These are phyloP conservation scores for Triplophysa tibetana DNA, from an alignment of 2,113 vertebrate genomes.

Conservation along the genomic window DNA sequence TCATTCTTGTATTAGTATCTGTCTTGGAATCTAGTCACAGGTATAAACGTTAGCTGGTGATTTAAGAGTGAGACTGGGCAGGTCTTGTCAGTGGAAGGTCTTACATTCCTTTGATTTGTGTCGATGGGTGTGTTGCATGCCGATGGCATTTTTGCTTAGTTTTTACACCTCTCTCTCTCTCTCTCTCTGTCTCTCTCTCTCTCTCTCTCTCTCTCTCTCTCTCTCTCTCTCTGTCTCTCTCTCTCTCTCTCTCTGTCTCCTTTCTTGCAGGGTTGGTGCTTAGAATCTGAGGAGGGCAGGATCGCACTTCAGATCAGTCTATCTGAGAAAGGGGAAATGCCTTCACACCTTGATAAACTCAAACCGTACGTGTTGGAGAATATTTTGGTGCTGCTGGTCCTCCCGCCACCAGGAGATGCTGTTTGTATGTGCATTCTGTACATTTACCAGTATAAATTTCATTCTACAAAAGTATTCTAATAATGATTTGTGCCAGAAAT, in stretches of 20 bases:
- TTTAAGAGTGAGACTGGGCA: neutral
- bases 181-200: no score
- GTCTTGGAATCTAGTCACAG: neutral
- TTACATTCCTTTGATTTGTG: neutral
- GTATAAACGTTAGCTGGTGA: neutral
- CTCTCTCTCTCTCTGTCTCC: neutral
- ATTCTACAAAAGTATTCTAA: no score
- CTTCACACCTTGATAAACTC: slow-evolving; percentile 86
- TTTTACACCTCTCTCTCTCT: no score
- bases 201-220: no score
- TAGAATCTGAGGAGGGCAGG: slow-evolving; percentile 72
- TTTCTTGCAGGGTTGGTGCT: slow-evolving; percentile 79
- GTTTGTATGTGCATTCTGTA: slow-evolving; percentile 58
- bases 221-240: neutral
- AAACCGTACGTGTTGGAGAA: slow-evolving; percentile 93
- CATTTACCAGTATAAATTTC: neutral
- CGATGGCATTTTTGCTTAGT: neutral
- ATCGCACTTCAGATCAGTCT: slow-evolving; percentile 89
- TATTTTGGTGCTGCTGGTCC: slow-evolving; percentile 87
- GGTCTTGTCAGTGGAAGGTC: neutral
- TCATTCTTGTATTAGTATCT: neutral
- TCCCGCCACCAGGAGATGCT: slow-evolving; percentile 61
- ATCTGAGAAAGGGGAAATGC: slow-evolving; percentile 80
- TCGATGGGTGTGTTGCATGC: slow-evolving; percentile 3
- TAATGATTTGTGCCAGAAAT: no score